Evolutionary conservation across 2,888 invertebrate genomes (phyloP), one percentile per base, ranked within the genome.

Genomic region (Frankliniella fusca): DNA sequence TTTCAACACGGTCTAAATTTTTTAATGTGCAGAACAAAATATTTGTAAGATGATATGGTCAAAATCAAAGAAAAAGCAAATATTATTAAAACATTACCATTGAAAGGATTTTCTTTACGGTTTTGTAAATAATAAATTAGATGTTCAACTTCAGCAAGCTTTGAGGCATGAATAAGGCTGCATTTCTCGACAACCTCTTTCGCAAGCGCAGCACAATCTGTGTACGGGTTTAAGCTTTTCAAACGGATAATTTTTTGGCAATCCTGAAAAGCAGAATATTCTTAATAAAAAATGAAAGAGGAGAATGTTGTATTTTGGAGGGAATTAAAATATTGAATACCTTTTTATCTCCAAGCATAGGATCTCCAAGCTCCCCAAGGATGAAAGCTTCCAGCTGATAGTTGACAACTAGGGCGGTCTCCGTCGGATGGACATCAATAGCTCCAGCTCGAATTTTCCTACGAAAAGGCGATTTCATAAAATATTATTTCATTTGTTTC

Each of bases 321-420:
- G 48, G 27, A 61, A 48, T 82, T 65, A 9, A 80, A 18, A 50
- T 70, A 28, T 28, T 11, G 18, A 79, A 85, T 87, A 94, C 94
- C 90, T 94, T 95, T 86, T 93, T 93, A 86, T 95, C 95, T 83
- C 95, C 94, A 84, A 95, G 90, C 91, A 95, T 93, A 23, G 94
- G 92, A 88, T 94, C 93, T 83, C 93, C 94, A 84, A 93, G 90
- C 87, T 94, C 93, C 50, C 94, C 94, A 84, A 95, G 90, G 85
- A 96, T 94, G n/a, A 94, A 92, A 80, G 95, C 95, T 88, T 96
- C 95, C 84, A 96, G 90, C 87, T 96, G 94, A 89, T 96, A 96
- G 88, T 94, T 94, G 82, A 97, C 93, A 83, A 97, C 92, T 81
- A 97, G 89, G 80, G 96, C 96, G 87, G 94, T 94, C 87, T 96